Evolutionary conservation across 1,140 invertebrate genomes (phyloP).

Genomic region (Drosophila neocordata): DNA sequence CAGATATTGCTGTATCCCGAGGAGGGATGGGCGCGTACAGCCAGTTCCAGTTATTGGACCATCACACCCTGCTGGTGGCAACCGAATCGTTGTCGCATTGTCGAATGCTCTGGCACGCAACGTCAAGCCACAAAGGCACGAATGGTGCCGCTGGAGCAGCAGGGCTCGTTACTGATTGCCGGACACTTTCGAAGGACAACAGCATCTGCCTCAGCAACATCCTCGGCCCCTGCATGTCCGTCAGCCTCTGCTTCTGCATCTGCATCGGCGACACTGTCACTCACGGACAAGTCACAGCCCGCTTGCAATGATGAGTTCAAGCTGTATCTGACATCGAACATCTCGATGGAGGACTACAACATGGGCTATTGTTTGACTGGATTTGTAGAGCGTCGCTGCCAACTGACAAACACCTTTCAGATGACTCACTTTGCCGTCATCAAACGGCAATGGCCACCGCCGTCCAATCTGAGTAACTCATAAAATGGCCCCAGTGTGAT

Average conservation of each 20-base stretch:
- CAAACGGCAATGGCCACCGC: constrained; percentile 84
- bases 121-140: constrained; percentile 90
- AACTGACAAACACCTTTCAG: constrained; percentile 90
- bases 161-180: constrained; percentile 90
- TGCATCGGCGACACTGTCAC: constrained; percentile 20
- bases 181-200: constrained; percentile 88
- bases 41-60: constrained; percentile 93
- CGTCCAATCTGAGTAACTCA: constrained; percentile 66
- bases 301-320: constrained; percentile 78
- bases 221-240: constrained; percentile 20
- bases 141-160: constrained; percentile 89
- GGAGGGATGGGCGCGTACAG: constrained; percentile 93
- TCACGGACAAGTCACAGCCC: constrained; percentile 52
- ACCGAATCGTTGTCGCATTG: constrained; percentile 90
- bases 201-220: constrained; percentile 17
- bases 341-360: constrained; percentile 90
- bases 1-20: constrained; percentile 93
- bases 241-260: constrained; percentile 43
- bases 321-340: constrained; percentile 81
- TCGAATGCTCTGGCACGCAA: constrained; percentile 91
- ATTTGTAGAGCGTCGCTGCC: constrained; percentile 91
- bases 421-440: constrained; percentile 94
- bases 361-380: constrained; percentile 95
- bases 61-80: constrained; percentile 94
- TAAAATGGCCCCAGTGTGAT: constrained; percentile 37